Evolutionary conservation across 2,888 invertebrate species (phyloP), one percentile per base, ranked within the genome.

Genomic region (Caradrina kadenii): DNA sequence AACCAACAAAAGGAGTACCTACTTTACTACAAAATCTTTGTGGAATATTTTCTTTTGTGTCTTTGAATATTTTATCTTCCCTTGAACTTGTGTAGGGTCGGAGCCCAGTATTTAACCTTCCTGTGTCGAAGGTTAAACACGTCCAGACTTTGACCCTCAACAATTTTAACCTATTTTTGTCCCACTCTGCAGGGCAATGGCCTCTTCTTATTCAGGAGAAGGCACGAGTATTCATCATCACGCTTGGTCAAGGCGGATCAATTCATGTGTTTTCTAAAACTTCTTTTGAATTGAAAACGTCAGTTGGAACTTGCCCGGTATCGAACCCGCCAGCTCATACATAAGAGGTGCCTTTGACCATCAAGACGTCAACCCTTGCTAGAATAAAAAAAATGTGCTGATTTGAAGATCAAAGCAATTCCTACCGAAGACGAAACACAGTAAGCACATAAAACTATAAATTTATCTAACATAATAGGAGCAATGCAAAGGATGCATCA

Each of bases 1-100:
- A 35, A 49, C 48, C 52, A 10, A 11, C 22, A 21, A 53, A 63
- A 79, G 22, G n/a, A 60, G 42, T 19, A 52, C 39, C 21, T 66
- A 35, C 13, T 53, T 48, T 49, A 35, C 21, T 49, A 42, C n/a
- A 35, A 45, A 72, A 78, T 54, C 61, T 52, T 62, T 45, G 53
- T 22, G 21, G 48, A 50, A 59, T 80, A 42, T 74, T 68, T 68
- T 17, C 48, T 56, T 74, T 63, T 60, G 45, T 45, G 62, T 63
- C 60, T 63, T 31, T 21, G 56, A 61, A 63, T 61, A 79, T 67
- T 66, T 67, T 76, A 35, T 22, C 48, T 31, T 42, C 49, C 52
- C 31, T 55, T 54, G 50, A 55, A 65, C 21, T 45, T 45, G 3
- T 4, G 15, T 45, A 45, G 17, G 45, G 45, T 45, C 45, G 17